Evolutionary conservation across 2,888 invertebrate genomes (phyloP).

Genomic region (Herminia tarsipennalis): DNA sequence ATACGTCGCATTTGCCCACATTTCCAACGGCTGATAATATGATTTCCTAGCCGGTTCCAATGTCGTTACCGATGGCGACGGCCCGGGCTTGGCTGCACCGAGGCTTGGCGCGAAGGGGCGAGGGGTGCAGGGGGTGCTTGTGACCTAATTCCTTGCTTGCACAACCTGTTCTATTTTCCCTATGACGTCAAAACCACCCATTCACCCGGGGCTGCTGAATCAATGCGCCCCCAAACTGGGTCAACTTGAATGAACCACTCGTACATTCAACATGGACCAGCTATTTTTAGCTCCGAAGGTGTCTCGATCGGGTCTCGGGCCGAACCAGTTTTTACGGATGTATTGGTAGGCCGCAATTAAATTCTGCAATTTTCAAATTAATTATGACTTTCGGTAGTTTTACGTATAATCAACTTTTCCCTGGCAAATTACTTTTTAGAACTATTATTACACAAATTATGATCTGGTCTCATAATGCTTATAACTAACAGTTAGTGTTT

Average conservation of each 20-base stretch:
- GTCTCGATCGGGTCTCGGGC: slow-evolving; percentile 53
- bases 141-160: slow-evolving; percentile 75
- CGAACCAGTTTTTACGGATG: slow-evolving; percentile 65
- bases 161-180: slow-evolving; percentile 75
- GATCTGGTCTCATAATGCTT: neutral
- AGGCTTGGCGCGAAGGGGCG: slow-evolving; percentile 44
- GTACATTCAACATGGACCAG: slow-evolving; percentile 65
- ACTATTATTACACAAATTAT: slow-evolving; percentile 20
- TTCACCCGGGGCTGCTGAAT: slow-evolving; percentile 78
- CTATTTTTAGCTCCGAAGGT: slow-evolving; percentile 72
- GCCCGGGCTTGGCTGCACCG: slow-evolving; percentile 34
- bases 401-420: slow-evolving; percentile 37
- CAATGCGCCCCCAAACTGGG: slow-evolving; percentile 77
- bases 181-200: slow-evolving; percentile 79
- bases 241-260: slow-evolving; percentile 76
- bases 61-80: slow-evolving; percentile 35
- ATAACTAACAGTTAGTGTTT: too few species aligned
- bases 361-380: slow-evolving; percentile 42
- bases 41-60: slow-evolving; percentile 45
- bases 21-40: slow-evolving; percentile 41
- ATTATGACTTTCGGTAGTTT: slow-evolving; percentile 47
- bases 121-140: slow-evolving; percentile 57
- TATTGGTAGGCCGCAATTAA: slow-evolving; percentile 57
- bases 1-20: slow-evolving; percentile 36
- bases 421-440: slow-evolving; percentile 16